Evolutionary conservation across 2,888 invertebrate genomes (phyloP).

Genomic region (Agrochola macilenta): DNA sequence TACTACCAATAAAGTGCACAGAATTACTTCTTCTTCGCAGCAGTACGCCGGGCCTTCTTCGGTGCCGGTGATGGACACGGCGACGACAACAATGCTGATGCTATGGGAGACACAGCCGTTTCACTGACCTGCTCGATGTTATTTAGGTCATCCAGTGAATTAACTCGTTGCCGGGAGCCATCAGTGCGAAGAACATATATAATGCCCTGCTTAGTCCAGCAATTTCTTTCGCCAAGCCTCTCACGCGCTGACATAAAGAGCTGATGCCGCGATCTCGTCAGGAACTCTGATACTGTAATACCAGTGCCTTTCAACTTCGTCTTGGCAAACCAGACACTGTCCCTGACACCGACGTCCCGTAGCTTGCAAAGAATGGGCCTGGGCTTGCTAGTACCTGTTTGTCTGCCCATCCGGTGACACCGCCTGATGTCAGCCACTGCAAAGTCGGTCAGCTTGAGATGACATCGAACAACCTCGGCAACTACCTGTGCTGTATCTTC

Average conservation of each 20-base stretch:
- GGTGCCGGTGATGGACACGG: not conserved
- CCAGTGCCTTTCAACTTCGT: not conserved
- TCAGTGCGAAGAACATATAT: not conserved
- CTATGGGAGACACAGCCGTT: not conserved
- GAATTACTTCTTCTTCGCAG: not conserved
- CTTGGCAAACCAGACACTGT: not conserved
- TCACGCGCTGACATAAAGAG: not conserved
- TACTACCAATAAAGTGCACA: not conserved
- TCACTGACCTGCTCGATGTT: not conserved
- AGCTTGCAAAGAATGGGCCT: not conserved
- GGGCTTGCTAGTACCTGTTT: not conserved
- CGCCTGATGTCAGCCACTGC: not conserved
- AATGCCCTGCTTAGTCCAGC: not conserved
- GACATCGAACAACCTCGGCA: not conserved
- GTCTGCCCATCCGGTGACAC: not conserved
- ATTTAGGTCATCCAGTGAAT: not conserved
- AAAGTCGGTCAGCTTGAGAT: not conserved
- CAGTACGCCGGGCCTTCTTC: not conserved
- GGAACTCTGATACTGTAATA: not conserved
- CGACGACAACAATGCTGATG: not conserved
- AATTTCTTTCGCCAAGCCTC: not conserved
- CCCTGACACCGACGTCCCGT: not conserved
- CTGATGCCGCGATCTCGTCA: not conserved
- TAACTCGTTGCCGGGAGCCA: not conserved
- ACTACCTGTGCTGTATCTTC: not conserved